Evolutionary conservation across 2,888 invertebrate genomes (phyloP).

Genomic region (Helobdella robusta): DNA sequence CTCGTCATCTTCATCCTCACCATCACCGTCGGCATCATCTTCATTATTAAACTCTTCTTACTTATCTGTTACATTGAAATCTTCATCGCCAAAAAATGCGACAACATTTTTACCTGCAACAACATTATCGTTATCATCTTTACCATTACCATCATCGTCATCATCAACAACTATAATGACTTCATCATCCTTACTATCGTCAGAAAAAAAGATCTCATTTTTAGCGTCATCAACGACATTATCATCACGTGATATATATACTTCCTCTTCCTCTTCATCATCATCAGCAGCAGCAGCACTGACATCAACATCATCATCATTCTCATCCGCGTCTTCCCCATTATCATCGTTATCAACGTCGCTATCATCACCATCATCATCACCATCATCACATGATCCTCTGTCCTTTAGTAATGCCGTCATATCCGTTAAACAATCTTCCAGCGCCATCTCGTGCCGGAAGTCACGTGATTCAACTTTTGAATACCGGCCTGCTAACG

Average conservation of each 20-base stretch:
- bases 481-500: slow-evolving; percentile 10
- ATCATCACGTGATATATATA: too few species aligned
- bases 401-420: background rate
- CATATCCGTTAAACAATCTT: slow-evolving; percentile 8
- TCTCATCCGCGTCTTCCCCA: background rate
- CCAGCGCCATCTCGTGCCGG: slow-evolving; percentile 6
- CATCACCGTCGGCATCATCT: slow-evolving; percentile 19
- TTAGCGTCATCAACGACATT: too few species aligned
- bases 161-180: background rate
- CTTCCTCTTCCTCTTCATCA: too few species aligned
- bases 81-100: background rate
- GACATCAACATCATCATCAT: background rate
- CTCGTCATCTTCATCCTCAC: slow-evolving; percentile 11
- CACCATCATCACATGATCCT: background rate
- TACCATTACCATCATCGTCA: background rate
- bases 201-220: background rate
- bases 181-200: background rate
- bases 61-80: background rate
- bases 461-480: slow-evolving; percentile 19
- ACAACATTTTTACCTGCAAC: background rate
- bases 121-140: slow-evolving; percentile 11
- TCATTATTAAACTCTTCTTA: background rate
- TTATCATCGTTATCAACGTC: background rate
- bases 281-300: background rate
- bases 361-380: background rate